These are phyloP conservation scores for Orgyia antiqua DNA, from an alignment of 2,888 invertebrate species.

Conservation along the genomic window DNA sequence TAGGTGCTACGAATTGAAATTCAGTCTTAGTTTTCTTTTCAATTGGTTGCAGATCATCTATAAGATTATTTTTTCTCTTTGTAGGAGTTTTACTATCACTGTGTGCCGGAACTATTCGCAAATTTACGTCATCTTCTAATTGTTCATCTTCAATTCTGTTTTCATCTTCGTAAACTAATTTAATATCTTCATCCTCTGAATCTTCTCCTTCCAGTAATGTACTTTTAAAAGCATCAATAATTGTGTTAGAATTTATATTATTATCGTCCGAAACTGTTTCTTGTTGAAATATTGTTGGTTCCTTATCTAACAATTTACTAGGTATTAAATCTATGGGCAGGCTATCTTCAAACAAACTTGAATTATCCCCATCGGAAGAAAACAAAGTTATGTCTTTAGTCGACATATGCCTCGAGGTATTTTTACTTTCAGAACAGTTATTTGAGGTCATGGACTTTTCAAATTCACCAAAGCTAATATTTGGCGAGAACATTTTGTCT, in stretches of 20 bases:
- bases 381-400: constrained; percentile 60
- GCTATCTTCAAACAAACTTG: constrained; percentile 79
- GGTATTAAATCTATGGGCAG: constrained; percentile 71
- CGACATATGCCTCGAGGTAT: constrained; percentile 28
- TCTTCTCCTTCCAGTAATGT: constrained; percentile 32
- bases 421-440: constrained; percentile 16
- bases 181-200: constrained; percentile 53
- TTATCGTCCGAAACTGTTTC: constrained; percentile 27
- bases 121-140: no score
- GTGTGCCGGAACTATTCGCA: no score
- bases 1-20: neutral
- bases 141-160: constrained; percentile 6
- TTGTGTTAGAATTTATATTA: constrained; percentile 42
- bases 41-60: constrained; percentile 21
- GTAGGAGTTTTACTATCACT: no score
- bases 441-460: constrained; percentile 26
- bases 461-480: constrained; percentile 52
- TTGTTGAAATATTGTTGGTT: constrained; percentile 20
- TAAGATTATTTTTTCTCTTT: constrained; percentile 12
- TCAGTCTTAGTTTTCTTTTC: constrained; percentile 39
- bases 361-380: constrained; percentile 68
- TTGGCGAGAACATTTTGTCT: constrained; percentile 49
- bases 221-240: constrained; percentile 51
- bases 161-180: constrained; percentile 58
- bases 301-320: constrained; percentile 62